Percentiles rank a stretch among this genome's conserved stretches.
Evolutionary conservation across 2,797 vertebrate genomes (phyloP).

Genomic region (Decapterus maruadsi): DNA sequence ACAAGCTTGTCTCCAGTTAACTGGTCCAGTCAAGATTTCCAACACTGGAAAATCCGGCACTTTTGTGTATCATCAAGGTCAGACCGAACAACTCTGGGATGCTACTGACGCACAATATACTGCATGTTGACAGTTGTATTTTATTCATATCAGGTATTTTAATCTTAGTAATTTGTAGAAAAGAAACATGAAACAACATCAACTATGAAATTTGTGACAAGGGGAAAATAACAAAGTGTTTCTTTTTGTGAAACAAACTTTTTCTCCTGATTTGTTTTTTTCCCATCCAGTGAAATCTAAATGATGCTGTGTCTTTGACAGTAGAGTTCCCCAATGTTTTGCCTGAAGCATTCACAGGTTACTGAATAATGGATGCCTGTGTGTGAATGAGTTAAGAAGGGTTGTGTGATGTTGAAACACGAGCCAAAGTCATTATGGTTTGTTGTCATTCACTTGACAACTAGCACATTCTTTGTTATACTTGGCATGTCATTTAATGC

Average conservation of each 20-base stretch:
- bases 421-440: background rate
- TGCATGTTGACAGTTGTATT: background rate
- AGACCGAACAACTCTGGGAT: background rate
- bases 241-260: background rate
- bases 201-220: background rate
- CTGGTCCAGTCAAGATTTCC: background rate
- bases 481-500: background rate
- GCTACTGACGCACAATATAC: background rate
- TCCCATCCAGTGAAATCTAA: background rate
- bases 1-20: constrained; percentile 67
- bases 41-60: background rate
- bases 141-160: background rate
- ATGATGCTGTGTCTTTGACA: background rate
- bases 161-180: background rate
- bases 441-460: background rate
- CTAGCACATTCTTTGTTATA: background rate
- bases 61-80: background rate
- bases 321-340: background rate
- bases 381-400: background rate
- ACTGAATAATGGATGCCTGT: background rate
- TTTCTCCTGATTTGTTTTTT: background rate
- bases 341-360: background rate
- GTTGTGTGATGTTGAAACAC: background rate
- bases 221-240: background rate
- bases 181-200: too few species aligned